Evolutionary conservation across 2,888 invertebrate species (phyloP).

Genomic region (Poecilobothrus nobilitatus): DNA sequence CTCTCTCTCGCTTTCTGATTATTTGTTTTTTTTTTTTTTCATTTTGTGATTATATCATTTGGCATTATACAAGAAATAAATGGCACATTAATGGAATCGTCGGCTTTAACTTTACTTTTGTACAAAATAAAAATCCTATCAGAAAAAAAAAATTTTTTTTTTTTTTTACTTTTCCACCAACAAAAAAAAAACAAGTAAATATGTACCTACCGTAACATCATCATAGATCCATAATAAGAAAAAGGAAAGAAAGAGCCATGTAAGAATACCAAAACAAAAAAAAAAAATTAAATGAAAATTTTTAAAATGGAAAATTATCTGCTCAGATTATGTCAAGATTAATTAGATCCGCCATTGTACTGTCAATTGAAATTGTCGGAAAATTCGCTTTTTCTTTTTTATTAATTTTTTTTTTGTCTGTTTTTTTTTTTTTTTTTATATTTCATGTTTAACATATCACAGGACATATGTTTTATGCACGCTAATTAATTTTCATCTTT

Average conservation of each 20-base stretch:
- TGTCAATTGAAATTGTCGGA: conserved; percentile 36
- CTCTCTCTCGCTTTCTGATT: background rate
- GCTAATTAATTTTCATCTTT: conserved; percentile 7
- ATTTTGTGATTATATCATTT: background rate
- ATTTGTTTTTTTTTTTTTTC: background rate
- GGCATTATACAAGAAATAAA: background rate
- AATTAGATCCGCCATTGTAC: conserved; percentile 42
- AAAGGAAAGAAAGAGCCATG: background rate
- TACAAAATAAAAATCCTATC: too few relatives aligned
- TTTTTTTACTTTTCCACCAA: too few relatives aligned
- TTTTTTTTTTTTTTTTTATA: background rate
- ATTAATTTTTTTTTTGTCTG: background rate
- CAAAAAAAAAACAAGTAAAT: background rate
- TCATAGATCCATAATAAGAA: background rate
- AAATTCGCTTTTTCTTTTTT: background rate
- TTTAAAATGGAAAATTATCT: conserved; percentile 37
- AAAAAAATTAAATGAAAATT: too few relatives aligned
- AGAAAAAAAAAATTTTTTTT: too few relatives aligned
- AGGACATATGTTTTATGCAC: conserved; percentile 11
- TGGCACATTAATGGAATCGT: background rate
- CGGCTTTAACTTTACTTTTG: background rate
- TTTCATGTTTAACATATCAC: conserved; percentile 1
- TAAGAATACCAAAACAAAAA: background rate
- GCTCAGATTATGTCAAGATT: conserved; percentile 43
- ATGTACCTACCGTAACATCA: background rate